A percentile compares a stretch with the other conserved stretches of the same genome.
Conservation (phyloP, 2,888 invertebrate genomes). For the Caenorhabditis becei region DNA sequence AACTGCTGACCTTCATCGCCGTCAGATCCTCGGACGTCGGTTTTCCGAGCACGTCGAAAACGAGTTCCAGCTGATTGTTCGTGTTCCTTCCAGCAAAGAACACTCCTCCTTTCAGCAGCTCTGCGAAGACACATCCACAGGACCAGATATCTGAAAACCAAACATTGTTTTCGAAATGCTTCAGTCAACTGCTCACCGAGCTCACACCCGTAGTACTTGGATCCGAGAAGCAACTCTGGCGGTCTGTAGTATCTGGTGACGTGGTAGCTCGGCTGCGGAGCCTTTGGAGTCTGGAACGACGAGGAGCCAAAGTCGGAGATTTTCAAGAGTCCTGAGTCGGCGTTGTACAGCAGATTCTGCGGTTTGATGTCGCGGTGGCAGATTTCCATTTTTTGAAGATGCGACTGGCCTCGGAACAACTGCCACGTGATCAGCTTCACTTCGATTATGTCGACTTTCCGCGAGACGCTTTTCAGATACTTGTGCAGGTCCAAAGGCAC, state of each 20-base stretch:
- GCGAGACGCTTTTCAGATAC: slow-evolving; percentile 54
- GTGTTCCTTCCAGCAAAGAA: slow-evolving; percentile 67
- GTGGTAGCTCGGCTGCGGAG: slow-evolving; percentile 69
- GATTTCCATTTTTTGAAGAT: slow-evolving; percentile 67
- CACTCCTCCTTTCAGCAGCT: slow-evolving; percentile 65
- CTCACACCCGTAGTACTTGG: slow-evolving; percentile 94
- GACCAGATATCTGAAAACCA: slow-evolving; percentile 75
- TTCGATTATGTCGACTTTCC: slow-evolving; percentile 51
- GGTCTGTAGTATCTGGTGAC: slow-evolving; percentile 85
- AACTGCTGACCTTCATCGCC: slow-evolving; percentile 23
- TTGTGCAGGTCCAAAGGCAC: slow-evolving; percentile 67
- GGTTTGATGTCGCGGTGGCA: slow-evolving; percentile 98
- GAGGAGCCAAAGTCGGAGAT: slow-evolving; percentile 65
- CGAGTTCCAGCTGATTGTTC: slow-evolving; percentile 61
- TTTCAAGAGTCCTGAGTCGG: slow-evolving; percentile 91
- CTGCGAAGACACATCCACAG: slow-evolving; percentile 71
- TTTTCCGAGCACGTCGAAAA: slow-evolving; percentile 61
- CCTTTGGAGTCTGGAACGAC: slow-evolving; percentile 46
- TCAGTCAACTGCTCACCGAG: too few species aligned
- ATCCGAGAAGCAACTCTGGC: slow-evolving; percentile 79
- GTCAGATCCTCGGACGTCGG: slow-evolving; percentile 55
- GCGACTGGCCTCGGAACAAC: slow-evolving; percentile 70
- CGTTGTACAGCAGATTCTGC: slow-evolving; percentile 96
- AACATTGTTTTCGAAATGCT: too few species aligned
- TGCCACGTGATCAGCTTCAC: slow-evolving; percentile 72